A percentile compares a stretch with the other conserved stretches of the same genome.
These are phyloP conservation scores for Heliornis fulica DNA, from an alignment of 2,113 vertebrate genomes.

Conservation along the genomic window DNA sequence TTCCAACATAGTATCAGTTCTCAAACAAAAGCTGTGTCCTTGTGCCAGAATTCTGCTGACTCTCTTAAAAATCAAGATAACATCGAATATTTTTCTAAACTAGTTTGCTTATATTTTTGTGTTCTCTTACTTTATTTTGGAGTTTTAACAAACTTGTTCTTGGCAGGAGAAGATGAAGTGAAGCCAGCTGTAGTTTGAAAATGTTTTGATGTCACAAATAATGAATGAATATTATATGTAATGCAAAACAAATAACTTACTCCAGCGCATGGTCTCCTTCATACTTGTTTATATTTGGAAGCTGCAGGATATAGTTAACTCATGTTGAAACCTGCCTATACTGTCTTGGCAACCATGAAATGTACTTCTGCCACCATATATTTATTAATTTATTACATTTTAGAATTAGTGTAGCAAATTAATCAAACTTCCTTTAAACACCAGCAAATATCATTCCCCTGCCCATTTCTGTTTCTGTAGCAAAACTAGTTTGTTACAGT, in stretches of 20 bases:
- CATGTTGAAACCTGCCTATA: background rate
- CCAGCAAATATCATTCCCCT: background rate
- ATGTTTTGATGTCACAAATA: background rate
- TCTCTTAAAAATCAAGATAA: background rate
- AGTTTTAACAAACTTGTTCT: slow-evolving; percentile 47
- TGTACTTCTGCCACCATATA: background rate
- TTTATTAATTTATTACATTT: background rate
- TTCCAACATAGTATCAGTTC: slow-evolving; percentile 19
- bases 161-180: slow-evolving; percentile 29
- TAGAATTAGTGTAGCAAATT: background rate
- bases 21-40: background rate
- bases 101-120: slow-evolving; percentile 56
- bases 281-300: background rate
- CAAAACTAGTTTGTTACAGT: background rate
- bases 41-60: background rate
- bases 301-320: background rate
- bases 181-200: background rate
- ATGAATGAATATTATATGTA: background rate
- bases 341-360: background rate
- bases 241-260: background rate
- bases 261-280: background rate
- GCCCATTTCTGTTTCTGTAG: background rate
- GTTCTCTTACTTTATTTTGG: slow-evolving; percentile 60
- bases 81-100: slow-evolving; percentile 33
- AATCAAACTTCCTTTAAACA: background rate